Base-by-base conservation (phyloP, 2,888 invertebrate species). In the Dasypolia templi region DNA sequence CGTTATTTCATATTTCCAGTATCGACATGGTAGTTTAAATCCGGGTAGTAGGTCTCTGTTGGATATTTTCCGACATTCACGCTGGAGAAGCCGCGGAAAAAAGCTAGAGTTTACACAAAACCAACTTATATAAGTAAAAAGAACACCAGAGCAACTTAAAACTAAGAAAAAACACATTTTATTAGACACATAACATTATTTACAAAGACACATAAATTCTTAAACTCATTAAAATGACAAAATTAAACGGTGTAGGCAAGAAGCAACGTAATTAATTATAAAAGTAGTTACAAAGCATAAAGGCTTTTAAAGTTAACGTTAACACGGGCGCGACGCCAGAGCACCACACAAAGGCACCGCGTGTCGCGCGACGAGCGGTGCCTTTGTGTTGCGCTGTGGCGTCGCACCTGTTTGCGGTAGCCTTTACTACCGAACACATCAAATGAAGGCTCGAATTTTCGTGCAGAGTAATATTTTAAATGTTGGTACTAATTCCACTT, bases 131-230 rank as follows among this genome's bases (percentile, higher is more conserved):
- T 14, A 9, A 17, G 26, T 62, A 42, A 62, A 42, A 26, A 12
- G 0, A 19, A 61, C 19, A 26, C 3, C 19, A 42, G n/a, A 53
- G 3, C 6, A 26, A 42, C 26, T 61, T 1, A 26, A 19, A 42
- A 42, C 26, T 35, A 4, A 14, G 11, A 35, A 26, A 46, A 42
- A 29, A 11, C 22, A 51, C 3, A 51, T 26, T 79, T 72, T 75
- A 72, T 75, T 79, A 49, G 35, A 6, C 67, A 63, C 32, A 55
- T 59, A 71, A 67, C 14, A 67, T 14, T 69, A 78, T 73, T 79
- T 78, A 82, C 68, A 66, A 63, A 59, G 35, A 22, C 49, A 59
- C 39, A 67, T 62, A 49, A 58, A 71, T 35, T 77, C 71, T 82
- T 42, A 77, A 67, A 59, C 51, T 72, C 72, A 72, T 78, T 80